Percentiles rank a stretch among this genome's conserved stretches.
phyloP scores from a whole-genome alignment of 2,888 invertebrate species.

The Drosophila rellima region DNA sequence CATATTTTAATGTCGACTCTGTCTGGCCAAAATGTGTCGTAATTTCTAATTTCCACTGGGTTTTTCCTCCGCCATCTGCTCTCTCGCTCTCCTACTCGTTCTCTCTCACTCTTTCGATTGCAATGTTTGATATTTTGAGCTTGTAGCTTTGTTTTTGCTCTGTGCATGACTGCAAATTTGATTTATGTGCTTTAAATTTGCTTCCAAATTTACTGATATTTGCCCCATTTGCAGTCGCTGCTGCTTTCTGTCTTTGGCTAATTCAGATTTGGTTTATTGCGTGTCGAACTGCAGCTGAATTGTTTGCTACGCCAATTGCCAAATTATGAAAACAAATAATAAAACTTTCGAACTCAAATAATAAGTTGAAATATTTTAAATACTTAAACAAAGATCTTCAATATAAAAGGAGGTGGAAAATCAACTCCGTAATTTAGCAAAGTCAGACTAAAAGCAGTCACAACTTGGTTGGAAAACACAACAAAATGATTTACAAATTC shows the following conservation, averaged over 20 bases:
- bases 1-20: constrained; percentile 73
- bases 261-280: constrained; percentile 36
- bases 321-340: not conserved
- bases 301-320: constrained; percentile 47
- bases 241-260: constrained; percentile 25
- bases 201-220: constrained; percentile 50
- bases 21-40: constrained; percentile 68
- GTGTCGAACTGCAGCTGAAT: constrained; percentile 29
- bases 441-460: constrained; percentile 15
- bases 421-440: not conserved
- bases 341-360: constrained; percentile 7
- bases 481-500: constrained; percentile 25
- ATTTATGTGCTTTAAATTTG: constrained; percentile 75
- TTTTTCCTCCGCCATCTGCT: constrained; percentile 17
- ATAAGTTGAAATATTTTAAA: not conserved
- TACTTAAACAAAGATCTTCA: not conserved
- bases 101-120: constrained; percentile 3
- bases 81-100: not conserved
- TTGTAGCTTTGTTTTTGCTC: constrained; percentile 26
- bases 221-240: constrained; percentile 14
- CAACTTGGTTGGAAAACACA: constrained; percentile 4
- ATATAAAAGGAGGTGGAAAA: not conserved
- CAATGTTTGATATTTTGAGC: constrained; percentile 30
- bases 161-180: constrained; percentile 52
- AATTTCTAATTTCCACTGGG: constrained; percentile 72